Conservation (phyloP, 2,113 vertebrate genomes). For the Coptodon bakossiorum region DNA sequence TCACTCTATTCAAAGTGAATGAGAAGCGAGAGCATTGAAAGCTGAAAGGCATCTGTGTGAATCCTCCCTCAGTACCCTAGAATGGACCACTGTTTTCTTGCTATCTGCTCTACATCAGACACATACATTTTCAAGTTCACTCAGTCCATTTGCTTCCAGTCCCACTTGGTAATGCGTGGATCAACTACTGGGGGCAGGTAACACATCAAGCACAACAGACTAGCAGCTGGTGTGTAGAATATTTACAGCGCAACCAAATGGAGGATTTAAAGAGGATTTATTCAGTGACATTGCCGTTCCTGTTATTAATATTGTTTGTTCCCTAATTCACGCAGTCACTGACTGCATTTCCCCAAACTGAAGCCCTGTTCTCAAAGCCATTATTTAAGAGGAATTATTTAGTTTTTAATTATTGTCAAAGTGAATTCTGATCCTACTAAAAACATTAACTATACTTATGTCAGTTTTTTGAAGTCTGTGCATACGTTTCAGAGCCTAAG, state of each 20-base stretch:
- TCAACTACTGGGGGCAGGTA: neutral
- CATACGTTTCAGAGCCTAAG: neutral
- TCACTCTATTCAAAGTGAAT: neutral
- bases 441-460: neutral
- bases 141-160: neutral
- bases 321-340: neutral
- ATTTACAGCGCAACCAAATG: neutral
- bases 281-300: neutral
- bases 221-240: neutral
- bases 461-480: neutral
- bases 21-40: neutral
- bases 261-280: neutral
- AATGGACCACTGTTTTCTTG: neutral
- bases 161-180: neutral
- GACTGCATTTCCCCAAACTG: neutral
- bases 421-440: neutral
- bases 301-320: neutral
- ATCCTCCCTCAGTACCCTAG: neutral
- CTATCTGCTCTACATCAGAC: neutral
- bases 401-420: neutral
- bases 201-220: neutral
- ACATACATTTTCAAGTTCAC: neutral
- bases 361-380: neutral
- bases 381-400: neutral
- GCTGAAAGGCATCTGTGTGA: neutral